Evolutionary conservation across 2,113 vertebrate species (phyloP), one percentile per base, ranked within the genome.

Genomic region (Oostethus manadensis): DNA sequence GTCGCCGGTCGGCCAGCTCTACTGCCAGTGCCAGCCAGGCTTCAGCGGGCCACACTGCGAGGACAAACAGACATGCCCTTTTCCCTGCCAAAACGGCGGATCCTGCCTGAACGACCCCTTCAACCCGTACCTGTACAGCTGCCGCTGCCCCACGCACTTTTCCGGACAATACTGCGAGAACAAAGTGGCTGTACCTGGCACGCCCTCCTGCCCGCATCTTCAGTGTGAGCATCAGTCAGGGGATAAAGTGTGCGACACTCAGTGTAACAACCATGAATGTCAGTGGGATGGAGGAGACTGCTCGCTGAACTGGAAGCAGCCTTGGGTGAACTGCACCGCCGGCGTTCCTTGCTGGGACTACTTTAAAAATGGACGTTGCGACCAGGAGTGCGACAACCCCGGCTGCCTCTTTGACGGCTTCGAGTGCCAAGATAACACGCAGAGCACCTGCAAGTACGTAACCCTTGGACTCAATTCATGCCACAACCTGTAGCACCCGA

Each of bases 261-360:
- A 91, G 66, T 98, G 95, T 62, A 96, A 94, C 86, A 93, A 88
- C 56, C 85, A 91, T 0, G 92, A 91, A 4, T 98, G 95, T 72
- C 82, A 91, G 68, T 98, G 95, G 95, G 95, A 98, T 0, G 93
- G 93, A 15, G 93, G 94, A 0, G 95, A 98, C 89, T 98, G 95
- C 58, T 93, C 94, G 0, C 90, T 98, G 58, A 91, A 85, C 60
- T 81, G 90, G 89, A 64, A 80, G 57, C 58, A 88, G 62, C 93
- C 95, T 9, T 98, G 95, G 95, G 70, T 75, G 58, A 93, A 94
- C 86, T 98, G 95, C 75, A 79, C 83, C 1, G 82, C 91, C 46
- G 71, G 71, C 0, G 68, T 93, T 17, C 82, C 79, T 68, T 98
- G 95, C 90, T 96, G 95, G 94, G 75, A 93, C 33, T 85, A 81